Percentiles rank a stretch among this genome's conserved stretches.
Evolutionary conservation across 2,888 invertebrate species (phyloP).

Genomic region (Branchipolynoe longqiensis): DNA sequence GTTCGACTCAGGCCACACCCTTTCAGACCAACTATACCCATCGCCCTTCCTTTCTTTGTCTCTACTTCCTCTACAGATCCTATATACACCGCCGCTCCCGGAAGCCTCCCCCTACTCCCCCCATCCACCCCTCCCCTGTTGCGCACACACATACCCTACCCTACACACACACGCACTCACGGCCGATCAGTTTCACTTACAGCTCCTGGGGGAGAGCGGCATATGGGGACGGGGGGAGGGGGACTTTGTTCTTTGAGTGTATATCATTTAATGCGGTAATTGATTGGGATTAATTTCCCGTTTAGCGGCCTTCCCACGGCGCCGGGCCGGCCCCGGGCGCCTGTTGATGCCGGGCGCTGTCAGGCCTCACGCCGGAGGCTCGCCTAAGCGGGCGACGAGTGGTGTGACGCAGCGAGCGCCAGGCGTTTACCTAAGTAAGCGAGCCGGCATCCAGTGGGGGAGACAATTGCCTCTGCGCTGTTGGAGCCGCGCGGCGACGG

Average conservation of each 20-base stretch:
- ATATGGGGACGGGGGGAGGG: background rate
- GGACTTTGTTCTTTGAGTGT: conserved; percentile 28
- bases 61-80: background rate
- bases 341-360: conserved; percentile 26
- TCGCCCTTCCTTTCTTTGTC: background rate
- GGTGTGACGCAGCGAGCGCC: background rate
- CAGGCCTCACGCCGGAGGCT: conserved; percentile 8
- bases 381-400: background rate
- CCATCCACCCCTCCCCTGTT: background rate
- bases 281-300: conserved; percentile 46
- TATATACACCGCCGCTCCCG: too few relatives aligned
- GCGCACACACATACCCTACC: too few relatives aligned
- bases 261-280: conserved; percentile 54
- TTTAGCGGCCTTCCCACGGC: conserved; percentile 7
- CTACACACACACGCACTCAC: too few relatives aligned
- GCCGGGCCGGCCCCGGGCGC: background rate
- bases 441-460: background rate
- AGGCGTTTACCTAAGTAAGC: conserved; percentile 28
- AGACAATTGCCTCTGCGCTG: conserved; percentile 19
- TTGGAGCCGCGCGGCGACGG: conserved; percentile 4
- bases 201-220: background rate
- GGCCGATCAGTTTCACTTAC: conserved; percentile 36
- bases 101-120: background rate
- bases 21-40: too few relatives aligned
- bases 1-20: too few relatives aligned